phyloP scores from a whole-genome alignment of 30 jellyfish, hydroid and myxozoan genomes.

The Aurelia aurita complex sp. Pacific region DNA sequence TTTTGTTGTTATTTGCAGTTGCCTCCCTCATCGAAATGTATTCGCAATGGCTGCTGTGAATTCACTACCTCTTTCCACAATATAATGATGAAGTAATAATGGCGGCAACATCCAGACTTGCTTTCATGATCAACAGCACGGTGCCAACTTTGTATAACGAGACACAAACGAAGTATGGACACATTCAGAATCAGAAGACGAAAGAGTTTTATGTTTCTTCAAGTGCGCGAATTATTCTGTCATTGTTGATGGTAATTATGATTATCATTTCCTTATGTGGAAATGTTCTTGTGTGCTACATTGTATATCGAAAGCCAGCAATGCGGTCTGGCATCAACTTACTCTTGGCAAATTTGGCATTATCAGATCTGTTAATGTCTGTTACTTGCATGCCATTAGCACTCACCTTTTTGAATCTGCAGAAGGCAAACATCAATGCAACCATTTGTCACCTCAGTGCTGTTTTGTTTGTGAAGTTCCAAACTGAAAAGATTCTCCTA shows the following conservation, averaged over 20 bases:
- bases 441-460: conserved; percentile 67
- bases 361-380: conserved; percentile 73
- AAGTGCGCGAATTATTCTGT: conserved; percentile 45
- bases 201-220: not conserved
- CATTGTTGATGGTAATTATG: conserved; percentile 54
- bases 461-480: conserved; percentile 61
- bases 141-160: no score
- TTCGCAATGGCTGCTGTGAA: no score
- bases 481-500: conserved; percentile 81
- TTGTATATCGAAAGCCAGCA: conserved; percentile 92
- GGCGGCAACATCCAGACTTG: no score
- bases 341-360: conserved; percentile 92
- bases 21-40: no score
- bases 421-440: conserved; percentile 42
- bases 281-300: conserved; percentile 73
- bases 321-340: conserved; percentile 96
- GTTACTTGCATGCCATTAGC: conserved; percentile 70
- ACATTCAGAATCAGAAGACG: no score
- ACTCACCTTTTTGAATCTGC: conserved; percentile 53
- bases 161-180: no score
- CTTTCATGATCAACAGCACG: no score
- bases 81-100: no score
- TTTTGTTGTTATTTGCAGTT: no score
- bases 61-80: no score
- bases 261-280: conserved; percentile 74